Evolutionary conservation across 2,113 vertebrate species (phyloP), one percentile per base, ranked within the genome.

Genomic region (Pomatostomus ruficeps): DNA sequence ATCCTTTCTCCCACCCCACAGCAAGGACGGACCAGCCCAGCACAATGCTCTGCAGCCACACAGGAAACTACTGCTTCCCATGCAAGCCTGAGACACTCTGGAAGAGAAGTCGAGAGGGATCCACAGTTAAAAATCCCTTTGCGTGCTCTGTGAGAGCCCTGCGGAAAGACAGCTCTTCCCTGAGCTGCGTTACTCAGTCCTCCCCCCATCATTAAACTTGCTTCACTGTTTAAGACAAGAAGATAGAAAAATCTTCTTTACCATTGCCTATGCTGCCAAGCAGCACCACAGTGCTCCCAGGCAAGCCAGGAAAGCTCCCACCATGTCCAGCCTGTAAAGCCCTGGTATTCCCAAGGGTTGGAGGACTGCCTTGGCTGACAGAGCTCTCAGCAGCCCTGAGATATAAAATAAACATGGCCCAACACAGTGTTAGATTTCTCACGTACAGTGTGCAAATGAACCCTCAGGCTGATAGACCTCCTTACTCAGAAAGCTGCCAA

Each of bases 241-340:
- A 25, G 25, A 55, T 1, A 31, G 9, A 72, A 75, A 61, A 61
- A 49, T 23, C 0, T 15, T 57, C 67, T 21, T 55, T 43, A 11
- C 7, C 36, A 23, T 25, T 14, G 21, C 25, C 38, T 6, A 3
- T 6, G n/a, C 55, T 68, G 48, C 52, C 76, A 77, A 80, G 24
- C 1, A 3, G 52, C 54, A 72, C 24, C 52, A 25, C 0, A 0
- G 31, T n/a, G 31, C 36, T 43, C 48, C 17, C 23, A 4, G 35
- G 13, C 19, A 91, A 88, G 58, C 7, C 49, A 51, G 46, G 29
- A 73, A 33, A 46, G 24, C n/a, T 61, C 45, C 36, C 55, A 85
- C 19, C 40, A 51, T 12, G 1, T 11, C 62, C 76, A 72, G n/a
- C 17, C 26, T 66, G 52, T 46, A 42, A 9, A 75, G 1, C 16